Evolutionary conservation across 1,140 invertebrate species (phyloP), one percentile per base, ranked within the genome.

Genomic region (Plectrocnemia conspersa): DNA sequence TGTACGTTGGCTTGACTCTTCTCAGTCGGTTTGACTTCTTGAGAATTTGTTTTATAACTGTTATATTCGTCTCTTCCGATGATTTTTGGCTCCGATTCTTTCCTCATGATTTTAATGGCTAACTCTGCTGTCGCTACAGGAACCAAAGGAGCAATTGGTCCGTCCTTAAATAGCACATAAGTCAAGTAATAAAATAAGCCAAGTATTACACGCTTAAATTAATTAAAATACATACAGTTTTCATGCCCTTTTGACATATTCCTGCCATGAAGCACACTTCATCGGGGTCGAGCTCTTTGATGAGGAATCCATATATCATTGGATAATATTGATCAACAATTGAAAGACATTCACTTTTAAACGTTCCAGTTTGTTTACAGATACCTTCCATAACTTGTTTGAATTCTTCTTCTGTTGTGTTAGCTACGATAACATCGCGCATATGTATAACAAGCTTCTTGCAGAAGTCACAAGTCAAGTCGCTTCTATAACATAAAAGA

Each of bases 401-500:
- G 68, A 94, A 94, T 75, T 93, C 88, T 1, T 70, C 56, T 68
- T 89, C 83, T 0, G 91, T 91, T 1, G 90, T 91, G 64, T 93
- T 92, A n/a, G 89, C 82, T 22, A 89, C 77, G 0, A 93, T 67
- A 16, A 90, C 75, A 68, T 93, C 86, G 54, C 79, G 81, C 52
- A 92, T 70, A 73, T 93, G 89, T 25, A 73, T 71, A 0, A 93
- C 84, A 18, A 93, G 66, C 68, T 90, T 85, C 64, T 89, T 81
- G 66, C 90, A 93, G 36, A 93, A 78, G 58, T 92, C 84, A 66
- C 90, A 94, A 25, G 90, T 67, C 68, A 89, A 86, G 64, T 88
- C 84, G n/a, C n/a, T n/a, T 36, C 73, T 73, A 45, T 64, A 65
- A 55, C 23, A 54, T 35, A 50, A 29, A 53, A 53, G 1, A 15